These are phyloP conservation scores for Atrichornis clamosus DNA, from an alignment of 2,113 vertebrate species.

Conservation along the genomic window DNA sequence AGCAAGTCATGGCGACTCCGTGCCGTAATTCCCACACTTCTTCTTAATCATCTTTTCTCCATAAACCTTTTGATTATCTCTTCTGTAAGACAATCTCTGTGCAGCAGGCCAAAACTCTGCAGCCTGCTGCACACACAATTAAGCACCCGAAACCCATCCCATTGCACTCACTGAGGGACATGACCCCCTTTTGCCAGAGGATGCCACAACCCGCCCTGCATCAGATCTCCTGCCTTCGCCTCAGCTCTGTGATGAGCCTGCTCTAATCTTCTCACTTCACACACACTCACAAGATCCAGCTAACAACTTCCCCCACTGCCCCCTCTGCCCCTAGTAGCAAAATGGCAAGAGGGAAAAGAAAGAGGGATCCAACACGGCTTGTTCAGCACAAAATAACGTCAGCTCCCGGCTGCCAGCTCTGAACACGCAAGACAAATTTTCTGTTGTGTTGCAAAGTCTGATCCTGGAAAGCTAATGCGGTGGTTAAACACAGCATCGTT, in stretches of 20 bases:
- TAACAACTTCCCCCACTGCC: constrained; percentile 16
- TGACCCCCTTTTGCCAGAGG: not conserved
- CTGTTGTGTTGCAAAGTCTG: constrained; percentile 37
- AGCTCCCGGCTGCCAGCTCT: constrained; percentile 24
- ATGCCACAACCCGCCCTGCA: not conserved
- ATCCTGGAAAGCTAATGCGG: constrained; percentile 37
- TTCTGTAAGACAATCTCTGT: not conserved
- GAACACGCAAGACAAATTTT: constrained; percentile 42
- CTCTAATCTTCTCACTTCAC: constrained; percentile 45
- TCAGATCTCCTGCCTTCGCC: not conserved
- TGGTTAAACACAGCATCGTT: constrained; percentile 20
- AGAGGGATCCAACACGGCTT: constrained; percentile 56
- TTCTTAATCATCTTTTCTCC: not conserved
- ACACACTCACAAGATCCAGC: not conserved
- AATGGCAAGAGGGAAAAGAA: constrained; percentile 47
- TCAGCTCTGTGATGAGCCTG: not conserved
- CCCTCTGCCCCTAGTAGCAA: constrained; percentile 34
- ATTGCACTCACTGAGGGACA: not conserved
- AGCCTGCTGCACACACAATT: not conserved
- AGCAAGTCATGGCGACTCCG: not conserved
- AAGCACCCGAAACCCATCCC: not conserved
- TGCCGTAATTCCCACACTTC: not conserved
- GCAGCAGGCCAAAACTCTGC: not conserved
- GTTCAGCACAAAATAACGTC: constrained; percentile 22
- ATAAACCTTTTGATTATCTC: not conserved